These are phyloP conservation scores for Corythaeola cristata DNA, from an alignment of 2,113 vertebrate genomes.

Conservation along the genomic window DNA sequence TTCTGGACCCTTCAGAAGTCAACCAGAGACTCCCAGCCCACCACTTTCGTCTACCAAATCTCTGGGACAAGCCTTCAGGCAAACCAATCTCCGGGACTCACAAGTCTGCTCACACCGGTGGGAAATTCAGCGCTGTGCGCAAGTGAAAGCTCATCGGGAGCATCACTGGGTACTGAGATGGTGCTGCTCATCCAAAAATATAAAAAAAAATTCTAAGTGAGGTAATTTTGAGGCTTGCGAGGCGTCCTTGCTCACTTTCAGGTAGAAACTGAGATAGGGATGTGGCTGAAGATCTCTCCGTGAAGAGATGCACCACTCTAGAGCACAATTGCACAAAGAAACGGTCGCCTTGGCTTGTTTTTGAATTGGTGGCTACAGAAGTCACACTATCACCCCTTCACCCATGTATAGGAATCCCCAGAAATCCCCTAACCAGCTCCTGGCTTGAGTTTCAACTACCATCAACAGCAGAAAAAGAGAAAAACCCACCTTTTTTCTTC, in stretches of 20 bases:
- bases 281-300: neutral
- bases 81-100: accelerated
- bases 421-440: neutral
- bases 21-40: neutral
- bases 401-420: neutral
- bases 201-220: neutral
- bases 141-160: neutral
- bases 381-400: neutral
- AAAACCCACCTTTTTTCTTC: neutral
- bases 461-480: neutral
- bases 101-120: neutral
- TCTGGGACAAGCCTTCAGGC: neutral
- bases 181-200: neutral
- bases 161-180: accelerated
- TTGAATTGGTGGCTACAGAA: neutral
- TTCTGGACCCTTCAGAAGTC: neutral
- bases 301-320: neutral
- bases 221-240: neutral
- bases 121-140: neutral
- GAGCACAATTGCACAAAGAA: accelerated
- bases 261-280: neutral
- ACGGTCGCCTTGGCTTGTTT: accelerated
- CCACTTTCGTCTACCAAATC: neutral
- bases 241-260: neutral
- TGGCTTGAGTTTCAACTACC: neutral